Percentiles rank a stretch among this genome's conserved stretches.
Evolutionary conservation across 2,888 invertebrate genomes (phyloP).

Genomic region (Lymantria monacha): DNA sequence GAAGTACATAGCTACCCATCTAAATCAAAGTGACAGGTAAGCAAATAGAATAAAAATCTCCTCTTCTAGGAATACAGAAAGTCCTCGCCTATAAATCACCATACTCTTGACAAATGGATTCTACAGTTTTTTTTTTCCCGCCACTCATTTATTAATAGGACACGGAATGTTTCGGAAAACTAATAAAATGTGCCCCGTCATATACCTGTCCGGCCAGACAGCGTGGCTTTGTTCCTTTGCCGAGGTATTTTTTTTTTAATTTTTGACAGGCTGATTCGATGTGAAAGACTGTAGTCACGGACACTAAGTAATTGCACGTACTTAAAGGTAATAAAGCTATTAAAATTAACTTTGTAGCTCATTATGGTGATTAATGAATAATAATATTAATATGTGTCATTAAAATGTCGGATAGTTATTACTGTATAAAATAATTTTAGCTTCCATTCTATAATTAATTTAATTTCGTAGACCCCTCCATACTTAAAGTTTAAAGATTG

Average conservation of each 20-base stretch:
- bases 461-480: no score
- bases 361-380: constrained; percentile 21
- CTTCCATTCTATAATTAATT: not conserved
- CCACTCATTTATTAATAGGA: constrained; percentile 81
- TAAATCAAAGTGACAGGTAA: constrained; percentile 81
- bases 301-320: constrained; percentile 28
- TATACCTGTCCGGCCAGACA: constrained; percentile 81
- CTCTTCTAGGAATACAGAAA: constrained; percentile 77
- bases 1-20: constrained; percentile 42
- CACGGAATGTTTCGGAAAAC: constrained; percentile 81
- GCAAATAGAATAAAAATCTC: constrained; percentile 79
- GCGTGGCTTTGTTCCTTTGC: constrained; percentile 75
- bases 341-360: constrained; percentile 26
- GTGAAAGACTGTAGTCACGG: constrained; percentile 38
- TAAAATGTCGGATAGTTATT: constrained; percentile 22
- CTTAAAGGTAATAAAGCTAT: constrained; percentile 30
- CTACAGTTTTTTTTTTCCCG: constrained; percentile 74
- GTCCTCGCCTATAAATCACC: constrained; percentile 79
- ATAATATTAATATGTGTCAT: constrained; percentile 18
- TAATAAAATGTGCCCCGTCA: constrained; percentile 82
- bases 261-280: constrained; percentile 44
- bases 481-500: no score
- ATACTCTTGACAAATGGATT: constrained; percentile 79
- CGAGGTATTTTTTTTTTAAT: constrained; percentile 49
- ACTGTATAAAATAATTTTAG: constrained; percentile 10